A percentile compares a stretch with the other conserved stretches of the same genome.
Conservation (phyloP, 2,113 vertebrate species). For the Todiramphus saurophagus region DNA sequence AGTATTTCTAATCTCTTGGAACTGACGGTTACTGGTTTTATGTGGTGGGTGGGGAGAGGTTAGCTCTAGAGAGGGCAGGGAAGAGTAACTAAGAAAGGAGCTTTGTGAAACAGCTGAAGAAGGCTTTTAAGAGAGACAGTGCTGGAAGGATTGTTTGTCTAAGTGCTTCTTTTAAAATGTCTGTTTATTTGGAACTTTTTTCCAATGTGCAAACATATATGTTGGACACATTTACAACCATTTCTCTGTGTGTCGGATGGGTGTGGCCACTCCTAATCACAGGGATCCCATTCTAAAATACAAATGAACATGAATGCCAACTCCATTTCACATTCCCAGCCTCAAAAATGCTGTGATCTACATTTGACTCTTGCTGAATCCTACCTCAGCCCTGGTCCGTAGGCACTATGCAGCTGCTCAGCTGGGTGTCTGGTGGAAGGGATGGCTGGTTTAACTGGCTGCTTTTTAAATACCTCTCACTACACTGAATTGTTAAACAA, state of each 20-base stretch:
- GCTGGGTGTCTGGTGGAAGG: neutral
- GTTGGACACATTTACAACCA: neutral
- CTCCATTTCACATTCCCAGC: neutral
- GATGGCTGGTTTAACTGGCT: neutral
- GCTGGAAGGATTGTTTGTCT: neutral
- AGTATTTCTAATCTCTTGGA: neutral
- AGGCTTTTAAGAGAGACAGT: neutral
- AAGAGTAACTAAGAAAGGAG: neutral
- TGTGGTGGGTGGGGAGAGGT: neutral
- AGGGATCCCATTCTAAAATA: neutral
- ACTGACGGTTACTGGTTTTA: neutral
- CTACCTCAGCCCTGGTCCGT: neutral
- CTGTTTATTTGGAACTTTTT: neutral
- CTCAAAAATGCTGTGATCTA: neutral
- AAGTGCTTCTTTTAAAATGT: neutral
- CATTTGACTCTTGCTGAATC: neutral
- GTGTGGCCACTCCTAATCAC: neutral
- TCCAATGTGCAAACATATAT: neutral
- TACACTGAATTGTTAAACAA: neutral
- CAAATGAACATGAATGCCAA: neutral
- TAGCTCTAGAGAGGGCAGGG: neutral
- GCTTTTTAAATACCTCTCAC: neutral
- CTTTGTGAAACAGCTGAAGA: neutral
- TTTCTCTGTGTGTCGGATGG: neutral
- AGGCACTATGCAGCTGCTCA: neutral